Evolutionary conservation across 2,797 vertebrate genomes (phyloP).

Genomic region (Sebastes alutus): DNA sequence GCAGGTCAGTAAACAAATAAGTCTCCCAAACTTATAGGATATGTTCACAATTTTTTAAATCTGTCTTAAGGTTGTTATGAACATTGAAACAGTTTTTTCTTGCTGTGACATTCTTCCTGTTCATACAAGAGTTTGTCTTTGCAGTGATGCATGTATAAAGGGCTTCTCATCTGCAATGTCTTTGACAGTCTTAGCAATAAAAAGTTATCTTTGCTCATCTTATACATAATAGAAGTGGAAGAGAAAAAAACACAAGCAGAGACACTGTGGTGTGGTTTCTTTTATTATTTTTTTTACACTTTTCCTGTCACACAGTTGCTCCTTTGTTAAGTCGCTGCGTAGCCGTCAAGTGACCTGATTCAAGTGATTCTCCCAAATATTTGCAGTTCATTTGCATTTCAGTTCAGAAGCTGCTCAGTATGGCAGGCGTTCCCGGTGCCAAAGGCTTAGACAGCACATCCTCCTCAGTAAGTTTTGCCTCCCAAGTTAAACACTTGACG

Average conservation of each 20-base stretch:
- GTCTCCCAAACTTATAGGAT: not conserved
- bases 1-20: not conserved
- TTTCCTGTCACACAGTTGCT: not conserved
- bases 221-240: too few species aligned
- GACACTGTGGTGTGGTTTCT: not conserved
- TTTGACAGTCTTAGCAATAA: not conserved
- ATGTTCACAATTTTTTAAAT: not conserved
- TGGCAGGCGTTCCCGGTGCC: not conserved
- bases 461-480: not conserved
- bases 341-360: not conserved
- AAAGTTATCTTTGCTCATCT: not conserved
- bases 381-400: not conserved
- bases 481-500: constrained; percentile 2
- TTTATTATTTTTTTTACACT: not conserved
- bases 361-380: constrained; percentile 18
- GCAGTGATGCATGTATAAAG: not conserved
- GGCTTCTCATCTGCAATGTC: not conserved
- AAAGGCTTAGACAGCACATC: not conserved
- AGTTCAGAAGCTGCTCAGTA: not conserved
- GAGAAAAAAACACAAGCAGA: not conserved
- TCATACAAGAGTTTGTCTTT: not conserved
- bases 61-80: not conserved
- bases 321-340: not conserved
- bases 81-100: not conserved
- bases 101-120: not conserved